Evolutionary conservation across 2,888 invertebrate genomes (phyloP), one percentile per base, ranked within the genome.

Genomic region (Molanna angustata): DNA sequence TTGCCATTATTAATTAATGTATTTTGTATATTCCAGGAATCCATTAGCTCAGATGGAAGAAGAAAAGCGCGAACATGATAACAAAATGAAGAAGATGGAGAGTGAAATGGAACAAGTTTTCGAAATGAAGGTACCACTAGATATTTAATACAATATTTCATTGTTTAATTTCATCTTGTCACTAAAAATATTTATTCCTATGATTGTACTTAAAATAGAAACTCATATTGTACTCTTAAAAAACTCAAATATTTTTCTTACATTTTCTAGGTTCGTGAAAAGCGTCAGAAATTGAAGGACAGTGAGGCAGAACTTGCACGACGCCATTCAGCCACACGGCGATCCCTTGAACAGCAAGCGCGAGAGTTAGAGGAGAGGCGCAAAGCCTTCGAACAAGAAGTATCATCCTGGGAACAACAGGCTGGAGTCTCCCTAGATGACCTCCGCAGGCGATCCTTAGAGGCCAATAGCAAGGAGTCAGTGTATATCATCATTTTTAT

Each of bases 21-120:
- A 35, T 27, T 41, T 41, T 41, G 14, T 39, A 17, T 68, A 69
- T 72, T 74, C 14, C 74, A 93, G 93, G 85, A 98, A 98, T 78
- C 99, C 99, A 41, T 78, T 99, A 68, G 94, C 96, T 51, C 96
- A 96, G 73, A 92, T 99, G 89, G 98, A 98, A 70, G 96, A 97
- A 69, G 98, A 98, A 70, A 95, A 94, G 70, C 84, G 91, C 56
- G 95, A 96, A 66, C 97, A 98, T 65, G 94, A 96, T 69, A 81
- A 85, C 60, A 94, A 95, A 73, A 94, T 97, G 91, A 96, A 96
- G 76, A 96, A 96, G 71, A 95, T 95, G 94, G 97, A 98, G 72
- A 87, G 88, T 35, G 97, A 97, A 73, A 95, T 98, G 94, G 97
- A 98, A 69, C 94, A 94, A 77, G 97, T 98, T 60, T 98, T 98